A percentile compares a stretch with the other conserved stretches of the same genome.
Conservation (phyloP, 2,888 invertebrate species). For the Biston betularia region DNA sequence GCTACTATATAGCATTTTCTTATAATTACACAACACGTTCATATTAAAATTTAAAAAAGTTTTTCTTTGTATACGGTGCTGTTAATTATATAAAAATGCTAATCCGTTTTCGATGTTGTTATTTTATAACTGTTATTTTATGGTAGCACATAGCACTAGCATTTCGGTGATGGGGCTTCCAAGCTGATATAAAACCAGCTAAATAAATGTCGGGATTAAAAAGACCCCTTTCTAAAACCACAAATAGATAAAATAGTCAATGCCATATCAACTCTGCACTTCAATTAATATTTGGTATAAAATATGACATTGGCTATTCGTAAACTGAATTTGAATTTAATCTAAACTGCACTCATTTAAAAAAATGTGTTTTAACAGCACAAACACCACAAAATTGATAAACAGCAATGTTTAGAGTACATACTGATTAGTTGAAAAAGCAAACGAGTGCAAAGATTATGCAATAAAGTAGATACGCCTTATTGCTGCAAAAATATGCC, state of each 20-base stretch:
- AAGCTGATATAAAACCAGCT: constrained; percentile 42
- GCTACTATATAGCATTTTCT: constrained; percentile 46
- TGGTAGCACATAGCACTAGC: constrained; percentile 75
- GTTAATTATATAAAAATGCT: constrained; percentile 31
- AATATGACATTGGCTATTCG: constrained; percentile 15
- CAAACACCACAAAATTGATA: constrained; percentile 3
- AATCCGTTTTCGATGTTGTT: constrained; percentile 54
- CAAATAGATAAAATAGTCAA: constrained; percentile 7
- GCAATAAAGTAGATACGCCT: constrained; percentile 21
- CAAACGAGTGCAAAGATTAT: constrained; percentile 25
- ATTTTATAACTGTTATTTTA: constrained; percentile 58
- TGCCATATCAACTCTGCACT: constrained; percentile 1
- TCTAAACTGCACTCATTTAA: constrained; percentile 25
- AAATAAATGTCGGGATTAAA: constrained; percentile 15
- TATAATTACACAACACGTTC: constrained; percentile 36
- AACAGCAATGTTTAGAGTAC: constrained; percentile 29
- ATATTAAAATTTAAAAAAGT: background rate
- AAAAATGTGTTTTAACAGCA: constrained; percentile 15
- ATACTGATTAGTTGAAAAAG: background rate
- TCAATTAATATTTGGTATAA: background rate
- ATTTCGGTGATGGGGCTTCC: constrained; percentile 74
- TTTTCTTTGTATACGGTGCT: background rate
- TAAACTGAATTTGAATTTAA: background rate
- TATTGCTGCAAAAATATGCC: constrained; percentile 9
- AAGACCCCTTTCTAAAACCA: background rate